A percentile compares a stretch with the other conserved stretches of the same genome.
These are phyloP conservation scores for Stylophora pistillata DNA, from an alignment of 64 coral and sea anemone species.

Conservation along the genomic window DNA sequence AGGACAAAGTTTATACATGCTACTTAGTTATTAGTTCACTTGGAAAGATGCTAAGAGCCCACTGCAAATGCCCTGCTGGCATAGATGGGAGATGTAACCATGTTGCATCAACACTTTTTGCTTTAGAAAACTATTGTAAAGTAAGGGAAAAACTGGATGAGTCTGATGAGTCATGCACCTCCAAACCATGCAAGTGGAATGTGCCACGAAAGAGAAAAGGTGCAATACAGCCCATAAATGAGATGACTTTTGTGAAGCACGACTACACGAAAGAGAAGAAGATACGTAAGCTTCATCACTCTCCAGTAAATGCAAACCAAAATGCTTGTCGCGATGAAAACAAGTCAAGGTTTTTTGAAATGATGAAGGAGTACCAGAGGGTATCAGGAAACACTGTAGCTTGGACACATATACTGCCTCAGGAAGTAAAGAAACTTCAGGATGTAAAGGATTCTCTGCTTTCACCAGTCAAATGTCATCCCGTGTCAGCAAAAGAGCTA, in stretches of 20 bases:
- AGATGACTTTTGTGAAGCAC: constrained; percentile 52
- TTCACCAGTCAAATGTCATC: constrained; percentile 43
- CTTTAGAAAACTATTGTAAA: constrained; percentile 48
- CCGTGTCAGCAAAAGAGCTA: constrained; percentile 20
- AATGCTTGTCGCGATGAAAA: constrained; percentile 30
- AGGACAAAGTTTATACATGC: constrained; percentile 14
- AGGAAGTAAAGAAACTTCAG: constrained; percentile 6
- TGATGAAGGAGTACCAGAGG: constrained; percentile 47
- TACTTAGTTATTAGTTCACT: neutral
- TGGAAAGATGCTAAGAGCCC: constrained; percentile 23
- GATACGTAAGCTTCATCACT: neutral
- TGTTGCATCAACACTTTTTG: constrained; percentile 60
- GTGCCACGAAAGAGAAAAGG: constrained; percentile 47
- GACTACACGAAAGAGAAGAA: constrained; percentile 49
- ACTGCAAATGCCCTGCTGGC: constrained; percentile 40
- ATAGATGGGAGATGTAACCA: constrained; percentile 55
- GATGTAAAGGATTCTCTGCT: neutral
- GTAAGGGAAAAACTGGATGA: constrained; percentile 17
- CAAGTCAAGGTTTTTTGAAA: neutral
- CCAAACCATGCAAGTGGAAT: constrained; percentile 66
- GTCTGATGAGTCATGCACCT: constrained; percentile 52
- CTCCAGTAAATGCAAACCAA: neutral
- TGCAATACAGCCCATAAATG: neutral
- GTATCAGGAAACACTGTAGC: constrained; percentile 37
- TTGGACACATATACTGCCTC: constrained; percentile 64